Evolutionary conservation across 2,113 vertebrate species (phyloP), one percentile per base, ranked within the genome.

Genomic region (Grammatotria lemairii): DNA sequence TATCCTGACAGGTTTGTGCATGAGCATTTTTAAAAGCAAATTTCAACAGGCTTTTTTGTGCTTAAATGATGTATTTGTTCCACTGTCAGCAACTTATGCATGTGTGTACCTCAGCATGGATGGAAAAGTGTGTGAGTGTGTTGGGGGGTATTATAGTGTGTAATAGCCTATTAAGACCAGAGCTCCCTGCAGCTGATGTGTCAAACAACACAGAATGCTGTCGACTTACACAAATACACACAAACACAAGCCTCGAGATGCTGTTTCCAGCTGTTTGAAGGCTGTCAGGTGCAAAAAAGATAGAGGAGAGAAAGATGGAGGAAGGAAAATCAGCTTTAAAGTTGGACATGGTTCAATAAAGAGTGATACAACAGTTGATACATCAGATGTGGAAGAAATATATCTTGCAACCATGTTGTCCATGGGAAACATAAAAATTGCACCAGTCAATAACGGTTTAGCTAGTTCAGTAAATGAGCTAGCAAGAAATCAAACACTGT

Each of bases 161-260:
- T 93, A 94, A 93, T 87, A 88, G 90, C 86, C 90, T 91, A 93
- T 94, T 94, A 93, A 91, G 91, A 92, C 83, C 88, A 86, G 81
- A 91, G 89, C 87, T 89, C 84, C 93, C 85, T 87, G 90, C 91
- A 91, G 91, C 89, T 88, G 85, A 80, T 87, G 89, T 91, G 91
- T 94, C 91, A 92, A 92, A 92, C 90, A 89, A 83, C 84, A 79
- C 51, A 11, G 45, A 85, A 47, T 70, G 84, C 79, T 92, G 87
- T 90, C 33, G 23, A 51, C 84, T 78, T 60, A 78, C 84, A 58
- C 55, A 33, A 12, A 31, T 2, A 60, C 82, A 88, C 70, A 88
- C 87, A 84, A 2, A 88, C 81, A 87, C 85, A 80, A 91, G 80
- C 68, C 57, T 80, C 55, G 73, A 63, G 51, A 88, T 89, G 89